phyloP scores from a whole-genome alignment of 1,140 invertebrate species.

The Platyscapa corneri region DNA sequence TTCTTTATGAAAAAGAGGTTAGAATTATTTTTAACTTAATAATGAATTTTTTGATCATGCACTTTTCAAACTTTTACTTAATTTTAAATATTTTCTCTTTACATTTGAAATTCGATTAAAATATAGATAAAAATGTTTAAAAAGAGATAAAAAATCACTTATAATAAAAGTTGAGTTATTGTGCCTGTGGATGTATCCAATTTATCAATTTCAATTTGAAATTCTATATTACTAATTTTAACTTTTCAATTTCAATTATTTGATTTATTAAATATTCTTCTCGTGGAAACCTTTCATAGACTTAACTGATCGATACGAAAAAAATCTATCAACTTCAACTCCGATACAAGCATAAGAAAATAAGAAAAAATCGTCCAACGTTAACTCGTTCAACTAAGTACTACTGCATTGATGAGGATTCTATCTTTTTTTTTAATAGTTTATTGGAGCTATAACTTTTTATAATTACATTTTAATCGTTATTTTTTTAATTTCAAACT shows the following conservation, averaged over 20 bases:
- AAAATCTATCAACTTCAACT: neutral
- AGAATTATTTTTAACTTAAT: neutral
- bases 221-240: too few species aligned
- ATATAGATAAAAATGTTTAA: too few species aligned
- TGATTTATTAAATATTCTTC: neutral
- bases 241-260: too few species aligned
- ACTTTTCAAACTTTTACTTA: too few species aligned
- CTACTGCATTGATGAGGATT: neutral
- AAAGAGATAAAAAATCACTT: too few species aligned
- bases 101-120: too few species aligned
- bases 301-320: neutral
- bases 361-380: neutral
- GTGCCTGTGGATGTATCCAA: too few species aligned
- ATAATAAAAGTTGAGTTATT: too few species aligned
- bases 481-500: neutral
- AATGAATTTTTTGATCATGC: too few species aligned
- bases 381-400: neutral
- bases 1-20: neutral
- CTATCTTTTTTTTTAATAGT: neutral
- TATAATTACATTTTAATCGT: neutral
- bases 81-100: too few species aligned
- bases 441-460: neutral
- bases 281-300: neutral
- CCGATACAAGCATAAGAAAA: neutral
- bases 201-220: too few species aligned